phyloP scores from a whole-genome alignment of 2,797 vertebrate genomes.

The Sebastes paucispinis region DNA sequence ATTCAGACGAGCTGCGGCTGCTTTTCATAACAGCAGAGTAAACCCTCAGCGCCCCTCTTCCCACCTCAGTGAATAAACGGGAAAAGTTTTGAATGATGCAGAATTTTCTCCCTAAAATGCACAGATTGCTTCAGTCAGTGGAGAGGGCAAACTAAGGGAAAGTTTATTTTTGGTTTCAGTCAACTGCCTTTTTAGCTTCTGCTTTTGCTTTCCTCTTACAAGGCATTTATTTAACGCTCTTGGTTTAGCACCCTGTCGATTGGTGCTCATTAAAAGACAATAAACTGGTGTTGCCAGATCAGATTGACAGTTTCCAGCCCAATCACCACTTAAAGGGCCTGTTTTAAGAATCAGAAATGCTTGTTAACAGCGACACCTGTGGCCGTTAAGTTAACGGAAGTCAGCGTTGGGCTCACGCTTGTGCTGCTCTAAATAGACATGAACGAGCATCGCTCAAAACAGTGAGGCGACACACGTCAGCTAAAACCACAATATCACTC shows the following conservation, averaged over 20 bases:
- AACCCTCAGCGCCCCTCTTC: background rate
- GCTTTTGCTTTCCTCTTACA: background rate
- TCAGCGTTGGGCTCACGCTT: no score
- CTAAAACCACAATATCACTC: no score
- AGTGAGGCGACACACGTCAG: no score
- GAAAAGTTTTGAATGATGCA: background rate
- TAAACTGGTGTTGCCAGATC: background rate
- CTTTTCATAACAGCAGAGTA: conserved; percentile 21
- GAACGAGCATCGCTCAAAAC: no score
- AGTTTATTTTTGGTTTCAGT: background rate
- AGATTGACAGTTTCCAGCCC: no score
- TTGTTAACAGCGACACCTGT: no score
- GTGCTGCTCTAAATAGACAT: no score
- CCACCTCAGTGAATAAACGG: background rate
- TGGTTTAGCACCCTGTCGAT: background rate
- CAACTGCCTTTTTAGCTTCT: background rate
- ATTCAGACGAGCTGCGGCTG: conserved; percentile 53
- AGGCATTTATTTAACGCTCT: background rate
- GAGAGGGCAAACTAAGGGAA: background rate
- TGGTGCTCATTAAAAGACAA: background rate
- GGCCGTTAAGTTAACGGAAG: no score
- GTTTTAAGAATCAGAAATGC: no score
- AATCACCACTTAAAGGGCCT: no score
- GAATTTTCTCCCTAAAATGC: background rate
- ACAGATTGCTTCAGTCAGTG: background rate